phyloP scores from a whole-genome alignment of 2,113 vertebrate species.

The Oncorhynchus mykiss region DNA sequence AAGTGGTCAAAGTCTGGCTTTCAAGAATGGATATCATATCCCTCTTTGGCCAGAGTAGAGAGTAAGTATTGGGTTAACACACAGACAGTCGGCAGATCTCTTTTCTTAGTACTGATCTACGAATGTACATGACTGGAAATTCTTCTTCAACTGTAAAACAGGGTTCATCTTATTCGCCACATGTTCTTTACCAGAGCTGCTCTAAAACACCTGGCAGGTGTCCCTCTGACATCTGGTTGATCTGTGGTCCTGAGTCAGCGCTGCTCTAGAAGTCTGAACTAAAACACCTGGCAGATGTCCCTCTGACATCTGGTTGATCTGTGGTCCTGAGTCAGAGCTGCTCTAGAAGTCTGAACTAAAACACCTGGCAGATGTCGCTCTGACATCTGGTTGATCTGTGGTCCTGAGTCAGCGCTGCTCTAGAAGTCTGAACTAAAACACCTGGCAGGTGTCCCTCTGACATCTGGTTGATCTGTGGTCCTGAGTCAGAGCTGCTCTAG shows the following conservation, averaged over 20 bases:
- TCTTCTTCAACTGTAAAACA: background rate
- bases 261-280: no score
- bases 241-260: constrained; percentile 32
- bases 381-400: constrained; percentile 43
- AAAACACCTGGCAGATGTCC: no score
- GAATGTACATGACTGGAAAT: background rate
- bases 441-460: no score
- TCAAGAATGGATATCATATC: constrained; percentile 13
- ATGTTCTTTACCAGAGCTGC: constrained; percentile 32
- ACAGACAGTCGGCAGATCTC: background rate
- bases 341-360: no score
- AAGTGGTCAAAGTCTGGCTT: constrained; percentile 26
- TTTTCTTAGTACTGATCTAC: background rate
- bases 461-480: no score
- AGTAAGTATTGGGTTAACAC: constrained; percentile 12
- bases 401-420: constrained; percentile 10
- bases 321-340: background rate
- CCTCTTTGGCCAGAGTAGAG: constrained; percentile 34
- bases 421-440: no score
- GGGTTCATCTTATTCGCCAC: background rate
- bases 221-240: constrained; percentile 43
- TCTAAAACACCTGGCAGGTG: constrained; percentile 18
- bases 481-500: no score
- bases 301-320: no score
- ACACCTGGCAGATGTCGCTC: constrained; percentile 24